A percentile compares a stretch with the other conserved stretches of the same genome.
Evolutionary conservation across 2,888 invertebrate species (phyloP).

Genomic region (Saturnia japonica): DNA sequence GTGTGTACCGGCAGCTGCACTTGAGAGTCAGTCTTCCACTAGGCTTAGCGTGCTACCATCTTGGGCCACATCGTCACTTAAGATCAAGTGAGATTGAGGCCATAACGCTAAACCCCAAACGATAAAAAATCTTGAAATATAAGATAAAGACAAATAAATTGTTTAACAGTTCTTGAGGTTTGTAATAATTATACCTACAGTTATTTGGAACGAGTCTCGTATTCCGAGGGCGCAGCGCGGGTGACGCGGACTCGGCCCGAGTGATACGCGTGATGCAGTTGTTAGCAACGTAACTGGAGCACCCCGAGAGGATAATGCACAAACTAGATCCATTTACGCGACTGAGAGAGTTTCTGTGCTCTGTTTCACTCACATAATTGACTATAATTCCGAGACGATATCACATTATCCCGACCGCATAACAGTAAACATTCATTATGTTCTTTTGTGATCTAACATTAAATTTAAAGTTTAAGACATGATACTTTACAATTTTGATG

Average conservation of each 20-base stretch:
- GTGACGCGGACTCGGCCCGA: constrained; percentile 9
- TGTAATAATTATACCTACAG: constrained; percentile 4
- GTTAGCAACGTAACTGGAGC: constrained; percentile 61
- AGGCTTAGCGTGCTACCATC: no score
- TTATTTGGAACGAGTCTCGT: constrained; percentile 23
- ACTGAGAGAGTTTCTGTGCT: constrained; percentile 59
- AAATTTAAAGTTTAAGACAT: neutral
- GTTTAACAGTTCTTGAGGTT: neutral
- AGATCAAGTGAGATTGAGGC: no score
- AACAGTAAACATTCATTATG: constrained; percentile 15
- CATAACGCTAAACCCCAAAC: no score
- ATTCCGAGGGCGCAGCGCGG: constrained; percentile 8
- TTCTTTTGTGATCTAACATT: neutral
- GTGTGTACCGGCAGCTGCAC: no score
- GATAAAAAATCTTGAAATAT: neutral
- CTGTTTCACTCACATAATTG: constrained; percentile 66
- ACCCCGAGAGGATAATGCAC: constrained; percentile 53
- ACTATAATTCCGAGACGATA: constrained; percentile 20
- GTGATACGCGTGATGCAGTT: constrained; percentile 42
- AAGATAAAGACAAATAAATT: neutral
- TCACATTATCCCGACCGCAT: constrained; percentile 21
- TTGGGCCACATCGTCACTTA: no score
- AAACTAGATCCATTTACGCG: constrained; percentile 46
- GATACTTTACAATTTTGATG: neutral
- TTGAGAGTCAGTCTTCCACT: no score